Base-by-base conservation (phyloP, 2,113 vertebrate species). In the Hemichromis elongatus region DNA sequence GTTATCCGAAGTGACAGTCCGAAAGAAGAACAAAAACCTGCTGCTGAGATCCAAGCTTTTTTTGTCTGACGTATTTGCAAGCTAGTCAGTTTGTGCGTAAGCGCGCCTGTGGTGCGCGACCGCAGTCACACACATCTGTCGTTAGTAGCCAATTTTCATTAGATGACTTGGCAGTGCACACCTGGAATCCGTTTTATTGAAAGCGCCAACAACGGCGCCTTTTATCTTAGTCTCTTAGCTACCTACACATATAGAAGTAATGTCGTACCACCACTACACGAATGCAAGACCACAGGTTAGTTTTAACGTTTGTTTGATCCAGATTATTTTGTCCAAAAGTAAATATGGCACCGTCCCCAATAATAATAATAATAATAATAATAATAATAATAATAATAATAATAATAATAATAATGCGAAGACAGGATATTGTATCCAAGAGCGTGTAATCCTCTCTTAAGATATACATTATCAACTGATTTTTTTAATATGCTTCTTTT, bases 1-100 rank as follows among this genome's bases (percentile, higher is more conserved):
- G 33, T 90, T 84, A 91, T 93, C 19, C 80, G 78, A 88, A 77
- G 84, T 86, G 90, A 87, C 89, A 92, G 87, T 88, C 77, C 5
- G 61, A 61, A 30, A 26, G 40, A 70, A 26, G 24, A 70, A 80
- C 42, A 82, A 88, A 90, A 86, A 92, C 88, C 89, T 94, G 91
- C 93, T 78, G 86, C 85, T 66, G 55, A 81, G 81, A 77, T 45
- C 59, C 66, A 50, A 52, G 13, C 42, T 6, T 63, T 13, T 55
- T 80, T 59, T 59, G 13, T 54, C 53, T n/a, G 59, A 45, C 70
- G 19, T 26, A n/a, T 77, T 33, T 55, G n/a, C 16, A 52, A 70
- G 50, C 56, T 47, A 24, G 18, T n/a, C 13, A 33, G 63, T 47
- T 30, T 53, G 26, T 45, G 56, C 1, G 88, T 81, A 68, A 79